Evolutionary conservation across 2,888 invertebrate genomes (phyloP).

Genomic region (Microctonus brassicae): DNA sequence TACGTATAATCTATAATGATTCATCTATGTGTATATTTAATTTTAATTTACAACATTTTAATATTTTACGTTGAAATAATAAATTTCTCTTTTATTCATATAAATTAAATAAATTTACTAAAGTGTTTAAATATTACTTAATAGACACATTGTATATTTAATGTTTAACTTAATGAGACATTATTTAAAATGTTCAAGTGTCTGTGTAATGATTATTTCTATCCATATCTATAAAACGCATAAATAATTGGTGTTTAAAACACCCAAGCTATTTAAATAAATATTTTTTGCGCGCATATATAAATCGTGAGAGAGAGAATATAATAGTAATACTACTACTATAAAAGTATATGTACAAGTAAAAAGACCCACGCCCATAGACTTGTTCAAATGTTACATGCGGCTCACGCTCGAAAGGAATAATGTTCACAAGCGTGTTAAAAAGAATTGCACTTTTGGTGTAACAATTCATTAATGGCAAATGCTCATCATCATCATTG

Average conservation of each 20-base stretch:
- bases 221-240: background rate
- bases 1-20: background rate
- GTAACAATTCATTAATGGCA: background rate
- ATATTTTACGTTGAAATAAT: background rate
- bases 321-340: background rate
- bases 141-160: no score
- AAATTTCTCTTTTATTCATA: conserved; percentile 4
- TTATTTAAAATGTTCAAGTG: no score
- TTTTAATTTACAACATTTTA: conserved; percentile 1
- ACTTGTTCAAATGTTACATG: conserved; percentile 63
- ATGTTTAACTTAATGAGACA: no score
- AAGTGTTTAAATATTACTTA: no score
- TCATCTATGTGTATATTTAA: no score
- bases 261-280: background rate
- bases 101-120: no score
- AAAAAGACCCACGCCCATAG: conserved; percentile 56
- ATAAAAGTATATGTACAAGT: conserved; percentile 36
- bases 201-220: no score
- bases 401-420: conserved; percentile 61
- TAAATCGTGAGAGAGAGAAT: background rate
- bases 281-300: background rate
- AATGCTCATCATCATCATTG: conserved; percentile 3
- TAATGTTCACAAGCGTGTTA: conserved; percentile 35
- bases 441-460: conserved; percentile 50
- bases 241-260: background rate